phyloP scores from a whole-genome alignment of 2,113 vertebrate genomes.

The Acinonyx jubatus region DNA sequence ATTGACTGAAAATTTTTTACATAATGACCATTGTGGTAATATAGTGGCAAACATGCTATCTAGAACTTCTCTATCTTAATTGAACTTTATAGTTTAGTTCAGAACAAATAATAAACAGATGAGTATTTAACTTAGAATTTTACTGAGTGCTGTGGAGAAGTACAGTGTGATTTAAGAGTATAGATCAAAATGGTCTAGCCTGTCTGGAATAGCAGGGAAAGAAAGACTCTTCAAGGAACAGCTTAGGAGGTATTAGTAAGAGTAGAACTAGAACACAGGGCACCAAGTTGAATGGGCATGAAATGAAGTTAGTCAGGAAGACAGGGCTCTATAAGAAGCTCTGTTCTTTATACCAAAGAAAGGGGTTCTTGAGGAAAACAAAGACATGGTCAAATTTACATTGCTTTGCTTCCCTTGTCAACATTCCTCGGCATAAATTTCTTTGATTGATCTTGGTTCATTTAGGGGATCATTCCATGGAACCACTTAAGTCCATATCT shows the following conservation, averaged over 20 bases:
- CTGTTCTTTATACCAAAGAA: not conserved
- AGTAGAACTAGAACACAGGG: not conserved
- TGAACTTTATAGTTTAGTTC: not conserved
- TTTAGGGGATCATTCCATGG: not conserved
- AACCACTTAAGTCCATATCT: not conserved
- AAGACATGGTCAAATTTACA: not conserved
- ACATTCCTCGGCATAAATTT: not conserved
- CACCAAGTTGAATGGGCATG: fast-evolving
- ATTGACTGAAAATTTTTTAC: not conserved
- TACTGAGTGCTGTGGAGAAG: not conserved
- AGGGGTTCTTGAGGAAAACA: not conserved
- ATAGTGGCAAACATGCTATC: not conserved
- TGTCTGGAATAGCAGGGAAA: not conserved
- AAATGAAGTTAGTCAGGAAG: not conserved
- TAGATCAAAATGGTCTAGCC: not conserved
- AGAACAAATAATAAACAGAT: not conserved
- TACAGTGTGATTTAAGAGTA: not conserved
- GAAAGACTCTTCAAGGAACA: not conserved
- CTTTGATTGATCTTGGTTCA: not conserved
- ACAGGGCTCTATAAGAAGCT: not conserved
- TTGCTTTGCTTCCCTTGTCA: not conserved
- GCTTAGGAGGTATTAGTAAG: not conserved
- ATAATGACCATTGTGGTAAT: not conserved
- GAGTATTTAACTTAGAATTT: not conserved
- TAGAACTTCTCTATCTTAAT: not conserved